A percentile compares a stretch with the other conserved stretches of the same genome.
These are phyloP conservation scores for Bemisia tabaci DNA, from an alignment of 1,140 invertebrate genomes.

Conservation along the genomic window DNA sequence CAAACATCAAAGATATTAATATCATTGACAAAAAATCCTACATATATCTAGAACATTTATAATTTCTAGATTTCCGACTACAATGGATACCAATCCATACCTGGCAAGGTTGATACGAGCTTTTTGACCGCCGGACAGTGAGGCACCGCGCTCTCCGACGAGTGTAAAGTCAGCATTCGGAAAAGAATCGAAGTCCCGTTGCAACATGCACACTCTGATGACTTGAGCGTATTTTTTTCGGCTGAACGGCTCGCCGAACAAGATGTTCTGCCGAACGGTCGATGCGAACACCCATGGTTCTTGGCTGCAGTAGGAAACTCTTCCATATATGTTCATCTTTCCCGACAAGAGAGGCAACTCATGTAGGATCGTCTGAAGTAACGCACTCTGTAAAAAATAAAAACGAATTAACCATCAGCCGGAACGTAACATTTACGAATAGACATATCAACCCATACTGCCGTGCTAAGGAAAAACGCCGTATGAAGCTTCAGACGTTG, in stretches of 20 bases:
- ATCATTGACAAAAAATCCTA: no score
- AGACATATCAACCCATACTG: no score
- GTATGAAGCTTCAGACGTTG: no score
- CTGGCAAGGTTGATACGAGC: slow-evolving; percentile 76
- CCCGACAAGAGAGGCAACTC: neutral
- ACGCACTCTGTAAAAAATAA: neutral
- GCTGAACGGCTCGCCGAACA: slow-evolving; percentile 75
- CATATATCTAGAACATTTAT: neutral
- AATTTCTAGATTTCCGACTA: neutral
- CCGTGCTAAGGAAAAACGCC: no score
- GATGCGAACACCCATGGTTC: slow-evolving; percentile 82
- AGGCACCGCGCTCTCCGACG: slow-evolving; percentile 75
- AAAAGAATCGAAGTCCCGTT: slow-evolving; percentile 43
- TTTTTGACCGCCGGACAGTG: slow-evolving; percentile 84
- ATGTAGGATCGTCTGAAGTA: neutral
- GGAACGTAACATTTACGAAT: no score
- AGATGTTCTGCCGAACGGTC: slow-evolving; percentile 81
- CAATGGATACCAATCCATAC: no score
- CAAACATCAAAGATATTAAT: no score
- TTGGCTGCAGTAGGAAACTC: slow-evolving; percentile 36
- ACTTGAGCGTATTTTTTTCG: slow-evolving; percentile 52
- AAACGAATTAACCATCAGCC: no score
- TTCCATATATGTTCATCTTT: neutral
- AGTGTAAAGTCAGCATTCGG: slow-evolving; percentile 50
- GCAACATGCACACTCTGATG: neutral